A percentile compares a stretch with the other conserved stretches of the same genome.
Conservation (phyloP, 2,888 invertebrate species). For the Thymelicus acteon region DNA sequence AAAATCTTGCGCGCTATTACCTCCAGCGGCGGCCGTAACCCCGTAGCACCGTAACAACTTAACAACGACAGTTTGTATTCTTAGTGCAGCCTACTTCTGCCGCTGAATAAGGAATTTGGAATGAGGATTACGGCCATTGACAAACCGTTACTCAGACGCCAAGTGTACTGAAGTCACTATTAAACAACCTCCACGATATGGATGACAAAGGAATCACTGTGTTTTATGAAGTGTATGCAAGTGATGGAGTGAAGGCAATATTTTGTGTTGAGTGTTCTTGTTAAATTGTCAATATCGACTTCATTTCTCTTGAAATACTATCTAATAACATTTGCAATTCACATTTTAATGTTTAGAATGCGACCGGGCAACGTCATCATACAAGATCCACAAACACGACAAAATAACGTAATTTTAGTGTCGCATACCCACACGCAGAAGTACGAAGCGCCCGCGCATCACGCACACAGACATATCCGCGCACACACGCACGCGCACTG, state of each 20-base stretch:
- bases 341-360: background rate
- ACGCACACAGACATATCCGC: slow-evolving; percentile 47
- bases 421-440: slow-evolving; percentile 16
- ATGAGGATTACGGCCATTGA: background rate
- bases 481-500: slow-evolving; percentile 39
- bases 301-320: too few relatives aligned
- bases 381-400: slow-evolving; percentile 26
- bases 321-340: too few relatives aligned
- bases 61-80: slow-evolving; percentile 70
- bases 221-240: too few relatives aligned
- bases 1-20: slow-evolving; percentile 69
- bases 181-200: background rate
- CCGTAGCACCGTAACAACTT: slow-evolving; percentile 19
- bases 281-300: too few relatives aligned
- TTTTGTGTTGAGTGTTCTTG: too few relatives aligned
- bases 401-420: slow-evolving; percentile 26
- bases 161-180: background rate
- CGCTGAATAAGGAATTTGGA: background rate
- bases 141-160: background rate
- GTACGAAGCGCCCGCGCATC: slow-evolving; percentile 58
- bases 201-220: background rate
- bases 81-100: background rate
- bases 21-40: slow-evolving; percentile 51
- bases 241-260: too few relatives aligned
- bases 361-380: slow-evolving; percentile 1